A percentile compares a stretch with the other conserved stretches of the same genome.
These are phyloP conservation scores for Smittia sp. DNA, from an alignment of 2,888 invertebrate genomes.

Conservation along the genomic window DNA sequence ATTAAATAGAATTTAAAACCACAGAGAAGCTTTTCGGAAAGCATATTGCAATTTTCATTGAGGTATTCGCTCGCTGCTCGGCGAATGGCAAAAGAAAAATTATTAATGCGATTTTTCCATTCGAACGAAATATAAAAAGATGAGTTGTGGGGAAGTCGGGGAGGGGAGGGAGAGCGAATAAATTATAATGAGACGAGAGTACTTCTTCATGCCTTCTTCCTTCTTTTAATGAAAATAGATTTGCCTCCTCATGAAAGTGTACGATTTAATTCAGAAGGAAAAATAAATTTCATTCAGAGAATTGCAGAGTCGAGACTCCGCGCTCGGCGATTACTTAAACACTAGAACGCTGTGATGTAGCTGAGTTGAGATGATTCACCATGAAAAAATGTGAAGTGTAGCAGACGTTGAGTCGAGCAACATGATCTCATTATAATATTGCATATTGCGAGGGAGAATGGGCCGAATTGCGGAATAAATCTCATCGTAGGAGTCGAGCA, in stretches of 20 bases:
- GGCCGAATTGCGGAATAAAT: neutral
- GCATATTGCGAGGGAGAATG: neutral
- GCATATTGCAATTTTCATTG: slow-evolving; percentile 38
- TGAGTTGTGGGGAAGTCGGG: neutral
- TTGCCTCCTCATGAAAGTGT: neutral
- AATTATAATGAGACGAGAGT: slow-evolving; percentile 38
- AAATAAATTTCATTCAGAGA: slow-evolving; percentile 22
- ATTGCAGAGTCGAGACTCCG: neutral
- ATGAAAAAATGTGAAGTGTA: neutral
- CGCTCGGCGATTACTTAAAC: neutral
- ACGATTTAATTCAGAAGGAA: slow-evolving; percentile 3
- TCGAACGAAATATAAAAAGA: slow-evolving; percentile 18
- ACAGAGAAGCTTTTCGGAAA: slow-evolving; percentile 26
- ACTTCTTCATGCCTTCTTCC: slow-evolving; percentile 18
- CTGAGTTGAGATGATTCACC: neutral
- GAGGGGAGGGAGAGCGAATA: slow-evolving; percentile 14
- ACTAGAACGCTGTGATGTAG: neutral
- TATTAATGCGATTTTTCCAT: slow-evolving; percentile 40
- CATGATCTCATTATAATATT: slow-evolving; percentile 21
- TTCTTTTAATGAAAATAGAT: slow-evolving; percentile 29
- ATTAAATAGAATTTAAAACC: slow-evolving; percentile 38
- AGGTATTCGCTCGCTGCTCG: no score
- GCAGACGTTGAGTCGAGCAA: neutral
- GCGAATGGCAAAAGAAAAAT: neutral
- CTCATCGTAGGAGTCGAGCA: no score